Conservation (phyloP, 2,888 invertebrate genomes). For the Melangyna quadrimaculata region DNA sequence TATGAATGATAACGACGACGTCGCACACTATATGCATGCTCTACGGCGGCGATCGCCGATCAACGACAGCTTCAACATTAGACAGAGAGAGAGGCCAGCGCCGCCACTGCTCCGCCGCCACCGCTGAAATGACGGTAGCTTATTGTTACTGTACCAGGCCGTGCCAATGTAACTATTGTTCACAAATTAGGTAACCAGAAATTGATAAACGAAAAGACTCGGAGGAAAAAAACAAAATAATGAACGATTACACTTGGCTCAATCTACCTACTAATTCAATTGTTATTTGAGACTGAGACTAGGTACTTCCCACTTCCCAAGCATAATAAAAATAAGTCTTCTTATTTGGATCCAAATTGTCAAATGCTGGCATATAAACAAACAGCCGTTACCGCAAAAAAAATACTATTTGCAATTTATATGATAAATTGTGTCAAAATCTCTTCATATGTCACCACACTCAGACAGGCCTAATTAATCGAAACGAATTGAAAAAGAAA, state of each 20-base stretch:
- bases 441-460: conserved; percentile 45
- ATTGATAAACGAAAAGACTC: conserved; percentile 66
- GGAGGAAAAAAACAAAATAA: conserved; percentile 36
- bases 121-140: conserved; percentile 64
- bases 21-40: conserved; percentile 21
- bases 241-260: conserved; percentile 68
- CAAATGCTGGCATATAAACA: conserved; percentile 22
- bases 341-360: not conserved
- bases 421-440: conserved; percentile 67
- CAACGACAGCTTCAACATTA: conserved; percentile 39
- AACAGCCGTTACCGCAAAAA: conserved; percentile 22
- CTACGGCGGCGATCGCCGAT: conserved; percentile 10
- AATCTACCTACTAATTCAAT: conserved; percentile 64
- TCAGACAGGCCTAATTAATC: conserved; percentile 12
- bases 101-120: conserved; percentile 3
- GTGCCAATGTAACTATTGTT: conserved; percentile 72
- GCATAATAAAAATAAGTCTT: not conserved
- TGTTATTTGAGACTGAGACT: conserved; percentile 49
- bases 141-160: conserved; percentile 72
- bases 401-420: conserved; percentile 35
- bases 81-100: conserved; percentile 45
- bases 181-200: conserved; percentile 72
- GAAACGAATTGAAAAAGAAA: conserved; percentile 8
- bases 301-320: conserved; percentile 4
- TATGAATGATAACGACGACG: conserved; percentile 68